Evolutionary conservation across 2,888 invertebrate species (phyloP), one percentile per base, ranked within the genome.

Genomic region (Digitonthophagus gazella): DNA sequence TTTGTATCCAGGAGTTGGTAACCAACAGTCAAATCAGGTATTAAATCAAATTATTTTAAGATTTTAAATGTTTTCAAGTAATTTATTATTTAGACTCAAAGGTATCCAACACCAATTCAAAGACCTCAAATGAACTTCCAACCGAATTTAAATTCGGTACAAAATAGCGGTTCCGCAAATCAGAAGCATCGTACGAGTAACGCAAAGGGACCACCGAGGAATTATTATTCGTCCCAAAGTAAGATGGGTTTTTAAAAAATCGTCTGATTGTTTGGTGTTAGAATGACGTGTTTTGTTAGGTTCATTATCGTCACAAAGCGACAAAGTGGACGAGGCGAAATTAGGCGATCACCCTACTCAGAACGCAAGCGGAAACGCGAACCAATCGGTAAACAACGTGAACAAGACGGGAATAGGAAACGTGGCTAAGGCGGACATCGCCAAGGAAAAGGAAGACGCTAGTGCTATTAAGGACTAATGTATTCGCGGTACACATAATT

Each of bases 101-200:
- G 83, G 70, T 83, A 85, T 72, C 86, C 86, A 4, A 81, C 85
- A 5, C 86, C 86, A 11, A 86, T 86, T 73, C 86, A 86, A 71
- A 80, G 86, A 76, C 86, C 86, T 3, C 86, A 86, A 2, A 84
- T 84, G 8, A 85, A 85, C 58, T 86, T 84, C 75, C 84, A 85
- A 69, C 83, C 83, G 19, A 81, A 83, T 66, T 80, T 84, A 18
- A 82, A 82, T 69, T 81, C 82, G 4, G 77, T 80, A 68, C 80
- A 79, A 76, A 81, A 75, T 75, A 81, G 73, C 78, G 82, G 70
- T 78, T 81, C 75, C 75, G 80, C 76, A 72, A 75, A 80, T 71
- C 79, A 83, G 76, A 83, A 74, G 78, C 83, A 74, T 79, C 83
- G 78, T 75, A 79, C 77, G 67, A 79, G 78, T 72, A 81, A 78